Base-by-base conservation (phyloP, 2,888 invertebrate genomes). In the Ophioninae sp. region DNA sequence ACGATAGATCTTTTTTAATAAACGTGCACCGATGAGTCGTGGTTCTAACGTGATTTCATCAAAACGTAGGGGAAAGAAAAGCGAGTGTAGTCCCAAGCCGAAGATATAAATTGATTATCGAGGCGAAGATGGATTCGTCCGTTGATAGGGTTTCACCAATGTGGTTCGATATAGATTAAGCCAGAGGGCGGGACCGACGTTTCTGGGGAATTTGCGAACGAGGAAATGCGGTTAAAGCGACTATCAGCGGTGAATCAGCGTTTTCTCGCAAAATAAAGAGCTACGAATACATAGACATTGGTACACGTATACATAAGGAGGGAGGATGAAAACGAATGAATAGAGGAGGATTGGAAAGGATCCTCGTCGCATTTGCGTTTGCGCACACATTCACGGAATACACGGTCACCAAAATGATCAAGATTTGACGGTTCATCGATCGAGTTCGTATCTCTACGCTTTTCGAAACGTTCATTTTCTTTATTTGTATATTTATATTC, bases 221-320 rank as follows among this genome's bases (percentile, higher is more conserved):
- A 39, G 74, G 73, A 78, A 80, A 81, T 51, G 65, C 65, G 71
- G 83, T 78, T 77, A 71, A 75, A 75, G 74, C 74, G 78, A 59
- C 81, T 77, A 78, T 74, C 80, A 74, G 81, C 22, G 74, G 73
- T 82, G 82, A 82, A 82, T 82, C 82, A 82, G 79, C 74, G 79
- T 79, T 82, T 82, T 82, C 74, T 75, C 65, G 59, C 69, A 10
- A 59, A 74, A 74, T 56, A 56, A 58, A 37, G 63, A 73, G 37
- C 7, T 23, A 2, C n/a, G 8, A 17, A 23, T 64, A 41, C 41
- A 23, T 61, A 61, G 41, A 41, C 61, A n/a, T 63, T 51, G 10
- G 10, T 74, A 69, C 5, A 73, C 39, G 41, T 23, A 61, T n/a
- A 3, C 3, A 58, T 13, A 56, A 63, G 13, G 22, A 51, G 44